Conservation (phyloP, 2,888 invertebrate genomes). For the Drosophila prolongata region DNA sequence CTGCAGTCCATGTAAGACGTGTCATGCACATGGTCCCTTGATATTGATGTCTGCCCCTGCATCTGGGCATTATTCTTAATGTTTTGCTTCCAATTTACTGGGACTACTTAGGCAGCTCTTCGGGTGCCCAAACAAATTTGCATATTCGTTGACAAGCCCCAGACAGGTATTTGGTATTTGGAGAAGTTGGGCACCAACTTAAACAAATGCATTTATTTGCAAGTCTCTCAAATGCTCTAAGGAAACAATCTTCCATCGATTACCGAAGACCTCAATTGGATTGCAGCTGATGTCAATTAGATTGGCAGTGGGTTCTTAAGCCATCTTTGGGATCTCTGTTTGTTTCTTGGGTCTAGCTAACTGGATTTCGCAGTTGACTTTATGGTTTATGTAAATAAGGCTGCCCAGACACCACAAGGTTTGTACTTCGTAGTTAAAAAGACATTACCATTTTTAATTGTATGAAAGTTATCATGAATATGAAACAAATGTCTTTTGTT, state of each 20-base stretch:
- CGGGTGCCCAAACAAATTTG: constrained; percentile 55
- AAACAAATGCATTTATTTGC: constrained; percentile 70
- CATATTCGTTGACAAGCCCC: constrained; percentile 54
- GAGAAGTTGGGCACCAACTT: constrained; percentile 34
- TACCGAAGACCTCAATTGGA: constrained; percentile 40
- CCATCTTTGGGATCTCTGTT: constrained; percentile 20
- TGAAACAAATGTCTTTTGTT: too few species aligned
- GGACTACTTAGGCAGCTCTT: constrained; percentile 64
- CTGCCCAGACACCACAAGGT: neutral
- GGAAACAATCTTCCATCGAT: constrained; percentile 31
- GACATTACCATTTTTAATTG: neutral
- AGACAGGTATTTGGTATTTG: neutral
- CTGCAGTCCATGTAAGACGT: constrained; percentile 55
- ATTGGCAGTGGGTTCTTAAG: constrained; percentile 24
- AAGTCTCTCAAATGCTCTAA: constrained; percentile 18
- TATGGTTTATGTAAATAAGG: constrained; percentile 20
- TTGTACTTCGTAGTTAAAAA: neutral
- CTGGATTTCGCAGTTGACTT: constrained; percentile 25
- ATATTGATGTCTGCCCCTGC: constrained; percentile 29
- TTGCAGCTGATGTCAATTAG: constrained; percentile 33
- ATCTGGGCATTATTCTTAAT: constrained; percentile 78
- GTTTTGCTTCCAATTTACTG: constrained; percentile 79
- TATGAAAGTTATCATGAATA: neutral
- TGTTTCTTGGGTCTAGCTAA: constrained; percentile 21
- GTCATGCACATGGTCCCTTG: constrained; percentile 60